Conservation (phyloP, 2,797 vertebrate genomes). For the Darevskia nairensis region DNA sequence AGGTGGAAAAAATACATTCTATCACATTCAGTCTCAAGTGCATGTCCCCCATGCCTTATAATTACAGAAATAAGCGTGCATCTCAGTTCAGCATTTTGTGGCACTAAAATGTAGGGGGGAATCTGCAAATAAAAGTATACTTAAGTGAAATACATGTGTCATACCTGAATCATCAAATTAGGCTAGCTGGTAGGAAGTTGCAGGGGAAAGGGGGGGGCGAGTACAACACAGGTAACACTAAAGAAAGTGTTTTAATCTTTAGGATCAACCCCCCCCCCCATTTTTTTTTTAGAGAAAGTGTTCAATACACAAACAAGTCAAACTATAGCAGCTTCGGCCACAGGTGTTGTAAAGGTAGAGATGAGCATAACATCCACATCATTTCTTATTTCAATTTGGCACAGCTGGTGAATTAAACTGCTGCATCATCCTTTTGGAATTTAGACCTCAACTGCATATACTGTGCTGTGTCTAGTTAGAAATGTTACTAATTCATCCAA, state of each 20-base stretch:
- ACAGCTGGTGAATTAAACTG: slow-evolving; percentile 72
- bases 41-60: neutral
- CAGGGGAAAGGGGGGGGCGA: no score
- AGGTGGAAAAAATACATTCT: neutral
- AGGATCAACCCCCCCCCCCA: neutral
- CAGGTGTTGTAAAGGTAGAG: slow-evolving; percentile 55
- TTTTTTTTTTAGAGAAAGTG: neutral
- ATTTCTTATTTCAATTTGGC: slow-evolving; percentile 60
- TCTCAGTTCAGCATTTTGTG: neutral
- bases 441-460: slow-evolving; percentile 53
- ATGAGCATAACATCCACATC: slow-evolving; percentile 56
- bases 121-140: neutral
- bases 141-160: neutral
- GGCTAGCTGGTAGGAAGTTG: neutral
- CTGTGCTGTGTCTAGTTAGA: slow-evolving; percentile 20
- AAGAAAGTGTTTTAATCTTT: neutral
- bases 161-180: neutral
- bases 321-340: slow-evolving; percentile 50
- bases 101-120: neutral
- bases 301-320: slow-evolving; percentile 45
- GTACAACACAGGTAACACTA: neutral
- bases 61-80: neutral
- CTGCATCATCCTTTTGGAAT: slow-evolving; percentile 78
- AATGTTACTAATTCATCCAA: slow-evolving; percentile 57
- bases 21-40: neutral